A percentile compares a stretch with the other conserved stretches of the same genome.
Conservation (phyloP, 1,140 invertebrate genomes). For the Bombus haemorrhoidalis region DNA sequence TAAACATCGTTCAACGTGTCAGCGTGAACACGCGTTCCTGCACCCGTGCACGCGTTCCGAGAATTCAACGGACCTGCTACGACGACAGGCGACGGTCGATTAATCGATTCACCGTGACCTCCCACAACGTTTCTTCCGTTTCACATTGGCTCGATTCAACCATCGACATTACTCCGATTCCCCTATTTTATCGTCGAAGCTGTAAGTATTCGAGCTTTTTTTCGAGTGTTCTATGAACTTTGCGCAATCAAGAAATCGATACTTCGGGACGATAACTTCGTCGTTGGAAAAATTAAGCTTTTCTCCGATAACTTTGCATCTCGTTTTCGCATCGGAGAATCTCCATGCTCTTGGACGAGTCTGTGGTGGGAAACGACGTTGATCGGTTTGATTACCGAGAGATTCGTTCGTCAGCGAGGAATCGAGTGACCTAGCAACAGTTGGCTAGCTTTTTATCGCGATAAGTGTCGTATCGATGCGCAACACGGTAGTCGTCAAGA, state of each 20-base stretch:
- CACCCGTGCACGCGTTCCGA: background rate
- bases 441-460: constrained; percentile 2
- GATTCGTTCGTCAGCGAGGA: too few species aligned
- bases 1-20: constrained; percentile 74
- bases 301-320: background rate
- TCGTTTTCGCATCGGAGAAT: too few species aligned
- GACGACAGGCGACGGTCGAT: background rate
- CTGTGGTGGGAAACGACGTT: too few species aligned
- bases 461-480: background rate
- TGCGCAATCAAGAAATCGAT: background rate
- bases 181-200: background rate
- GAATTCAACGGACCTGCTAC: background rate
- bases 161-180: too few species aligned
- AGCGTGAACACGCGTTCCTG: constrained; percentile 44
- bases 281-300: background rate
- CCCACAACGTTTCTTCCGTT: background rate
- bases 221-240: background rate
- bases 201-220: background rate
- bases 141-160: too few species aligned
- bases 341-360: too few species aligned
- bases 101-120: constrained; percentile 4
- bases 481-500: background rate
- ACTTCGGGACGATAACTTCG: background rate
- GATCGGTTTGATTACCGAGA: background rate
- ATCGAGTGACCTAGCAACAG: too few species aligned